These are phyloP conservation scores for Cygnus buccinator DNA, from an alignment of 2,113 vertebrate genomes.

Conservation along the genomic window DNA sequence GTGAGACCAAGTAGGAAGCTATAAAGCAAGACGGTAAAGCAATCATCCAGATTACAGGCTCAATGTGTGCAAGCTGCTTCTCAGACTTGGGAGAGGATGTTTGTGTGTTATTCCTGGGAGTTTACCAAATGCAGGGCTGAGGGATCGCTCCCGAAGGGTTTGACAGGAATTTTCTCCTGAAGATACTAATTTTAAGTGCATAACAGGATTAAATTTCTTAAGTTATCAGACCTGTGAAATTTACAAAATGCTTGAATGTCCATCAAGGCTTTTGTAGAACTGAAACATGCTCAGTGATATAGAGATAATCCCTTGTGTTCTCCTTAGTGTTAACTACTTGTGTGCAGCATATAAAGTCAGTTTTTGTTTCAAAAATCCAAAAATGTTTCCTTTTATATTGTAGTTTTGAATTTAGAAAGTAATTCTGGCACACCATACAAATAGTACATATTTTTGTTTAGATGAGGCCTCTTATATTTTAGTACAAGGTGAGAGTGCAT, in stretches of 20 bases:
- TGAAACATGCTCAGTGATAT: neutral
- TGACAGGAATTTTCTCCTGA: neutral
- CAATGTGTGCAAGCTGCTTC: neutral
- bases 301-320: neutral
- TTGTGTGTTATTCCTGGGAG: neutral
- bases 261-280: neutral
- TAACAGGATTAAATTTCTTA: neutral
- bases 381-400: neutral
- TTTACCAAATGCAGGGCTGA: neutral
- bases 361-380: neutral
- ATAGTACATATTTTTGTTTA: neutral
- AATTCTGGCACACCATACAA: neutral
- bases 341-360: neutral
- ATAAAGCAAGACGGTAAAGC: neutral
- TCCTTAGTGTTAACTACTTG: neutral
- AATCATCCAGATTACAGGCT: neutral
- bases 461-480: neutral
- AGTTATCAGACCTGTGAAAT: neutral
- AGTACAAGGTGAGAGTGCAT: neutral
- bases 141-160: neutral
- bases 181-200: neutral
- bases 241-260: neutral
- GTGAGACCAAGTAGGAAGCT: neutral
- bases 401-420: neutral
- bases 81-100: neutral